A percentile compares a stretch with the other conserved stretches of the same genome.
Conservation (phyloP, 2,888 invertebrate genomes). For the Cephus runcator region DNA sequence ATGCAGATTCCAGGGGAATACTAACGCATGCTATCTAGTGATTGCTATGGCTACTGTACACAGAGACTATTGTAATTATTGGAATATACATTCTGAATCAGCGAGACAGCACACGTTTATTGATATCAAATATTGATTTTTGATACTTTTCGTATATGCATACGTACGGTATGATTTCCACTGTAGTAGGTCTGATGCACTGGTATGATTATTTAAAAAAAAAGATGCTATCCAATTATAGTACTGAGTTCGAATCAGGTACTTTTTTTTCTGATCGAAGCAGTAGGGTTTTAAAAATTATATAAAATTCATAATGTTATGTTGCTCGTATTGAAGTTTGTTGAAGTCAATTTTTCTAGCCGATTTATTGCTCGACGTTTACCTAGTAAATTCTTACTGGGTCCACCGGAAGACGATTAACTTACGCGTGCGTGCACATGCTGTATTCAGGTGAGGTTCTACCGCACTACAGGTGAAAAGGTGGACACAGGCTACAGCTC, state of each 20-base stretch:
- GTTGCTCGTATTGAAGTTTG: background rate
- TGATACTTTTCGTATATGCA: background rate
- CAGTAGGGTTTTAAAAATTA: background rate
- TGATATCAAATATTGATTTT: background rate
- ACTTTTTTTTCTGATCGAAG: background rate
- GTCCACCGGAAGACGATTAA: background rate
- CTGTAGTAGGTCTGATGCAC: background rate
- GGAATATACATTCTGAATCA: background rate
- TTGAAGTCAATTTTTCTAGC: background rate
- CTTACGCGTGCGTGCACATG: slow-evolving; percentile 44
- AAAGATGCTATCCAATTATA: background rate
- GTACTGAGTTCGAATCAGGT: background rate
- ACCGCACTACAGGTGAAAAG: slow-evolving; percentile 15
- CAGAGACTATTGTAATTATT: background rate
- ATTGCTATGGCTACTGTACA: background rate
- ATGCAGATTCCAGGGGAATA: background rate
- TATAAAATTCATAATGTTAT: background rate
- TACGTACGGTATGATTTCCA: background rate
- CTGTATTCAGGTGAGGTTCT: slow-evolving; percentile 24
- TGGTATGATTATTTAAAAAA: background rate
- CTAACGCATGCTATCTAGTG: background rate
- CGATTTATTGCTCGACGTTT: background rate
- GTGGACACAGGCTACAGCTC: slow-evolving; percentile 30
- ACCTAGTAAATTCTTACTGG: background rate
- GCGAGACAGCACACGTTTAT: background rate